Percentiles rank a stretch among this genome's conserved stretches.
phyloP scores from a whole-genome alignment of 2,888 invertebrate species.

The Eupithecia centaureata region DNA sequence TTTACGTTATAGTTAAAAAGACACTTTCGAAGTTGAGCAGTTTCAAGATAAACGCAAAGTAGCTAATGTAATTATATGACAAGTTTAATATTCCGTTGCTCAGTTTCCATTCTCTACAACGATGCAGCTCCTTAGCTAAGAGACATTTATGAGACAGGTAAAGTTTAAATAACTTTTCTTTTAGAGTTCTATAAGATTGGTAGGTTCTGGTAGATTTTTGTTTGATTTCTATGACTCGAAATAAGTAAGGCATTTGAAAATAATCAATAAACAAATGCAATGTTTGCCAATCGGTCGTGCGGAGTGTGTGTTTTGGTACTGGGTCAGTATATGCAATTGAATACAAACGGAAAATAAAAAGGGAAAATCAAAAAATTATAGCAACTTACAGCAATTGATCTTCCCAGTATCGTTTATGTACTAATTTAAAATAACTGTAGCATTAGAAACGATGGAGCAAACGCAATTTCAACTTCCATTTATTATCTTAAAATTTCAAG shows the following conservation, averaged over 20 bases:
- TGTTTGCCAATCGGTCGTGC: too few relatives aligned
- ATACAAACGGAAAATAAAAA: too few relatives aligned
- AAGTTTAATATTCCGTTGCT: conserved; percentile 15
- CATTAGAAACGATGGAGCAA: not conserved
- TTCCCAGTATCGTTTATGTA: not conserved
- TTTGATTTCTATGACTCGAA: not conserved
- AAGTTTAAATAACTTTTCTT: conserved; percentile 37
- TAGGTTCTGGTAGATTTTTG: not conserved
- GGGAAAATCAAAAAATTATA: too few relatives aligned
- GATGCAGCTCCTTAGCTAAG: conserved; percentile 32
- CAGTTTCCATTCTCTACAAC: conserved; percentile 25
- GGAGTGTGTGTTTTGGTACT: too few relatives aligned
- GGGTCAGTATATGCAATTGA: too few relatives aligned
- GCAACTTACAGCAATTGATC: not conserved
- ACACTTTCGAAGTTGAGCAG: conserved; percentile 5
- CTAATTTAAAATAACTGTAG: not conserved
- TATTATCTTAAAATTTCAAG: conserved; percentile 28
- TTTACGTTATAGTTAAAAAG: conserved; percentile 6
- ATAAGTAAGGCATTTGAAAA: not conserved
- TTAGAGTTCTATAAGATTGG: conserved; percentile 12
- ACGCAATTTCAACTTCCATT: conserved; percentile 15
- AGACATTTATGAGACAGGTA: conserved; percentile 39
- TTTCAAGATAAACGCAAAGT: conserved; percentile 3
- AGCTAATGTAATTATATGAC: conserved; percentile 19
- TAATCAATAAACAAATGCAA: not conserved